phyloP scores from a whole-genome alignment of 2,113 vertebrate genomes.

The Melospiza georgiana region DNA sequence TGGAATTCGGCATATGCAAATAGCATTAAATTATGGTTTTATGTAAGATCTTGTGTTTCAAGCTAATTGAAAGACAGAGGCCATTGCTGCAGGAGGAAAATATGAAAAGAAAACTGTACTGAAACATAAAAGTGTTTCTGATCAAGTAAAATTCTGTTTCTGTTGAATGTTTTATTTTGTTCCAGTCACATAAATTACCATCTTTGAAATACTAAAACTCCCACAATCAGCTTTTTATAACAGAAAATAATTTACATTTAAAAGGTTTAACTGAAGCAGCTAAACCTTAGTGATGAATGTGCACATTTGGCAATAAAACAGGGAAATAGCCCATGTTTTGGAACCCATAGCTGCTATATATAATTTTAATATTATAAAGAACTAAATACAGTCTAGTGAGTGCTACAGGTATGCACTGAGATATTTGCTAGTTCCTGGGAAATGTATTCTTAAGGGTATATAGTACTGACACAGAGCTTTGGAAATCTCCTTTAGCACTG shows the following conservation, averaged over 20 bases:
- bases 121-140: slow-evolving; percentile 61
- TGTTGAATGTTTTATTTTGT: slow-evolving; percentile 71
- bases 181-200: slow-evolving; percentile 67
- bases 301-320: slow-evolving; percentile 32
- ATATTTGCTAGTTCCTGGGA: slow-evolving; percentile 21
- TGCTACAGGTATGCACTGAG: background rate
- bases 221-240: slow-evolving; percentile 63
- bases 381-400: background rate
- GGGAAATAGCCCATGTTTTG: background rate
- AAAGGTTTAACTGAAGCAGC: slow-evolving; percentile 62
- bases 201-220: slow-evolving; percentile 66
- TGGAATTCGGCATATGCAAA: slow-evolving; percentile 5
- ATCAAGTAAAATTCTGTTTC: slow-evolving; percentile 69
- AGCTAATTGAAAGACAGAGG: slow-evolving; percentile 55
- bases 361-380: slow-evolving; percentile 30
- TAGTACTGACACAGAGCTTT: background rate
- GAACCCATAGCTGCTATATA: background rate
- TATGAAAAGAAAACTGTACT: slow-evolving; percentile 6
- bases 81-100: slow-evolving; percentile 38
- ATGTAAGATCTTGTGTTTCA: slow-evolving; percentile 53
- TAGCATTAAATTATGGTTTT: background rate
- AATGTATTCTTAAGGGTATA: background rate
- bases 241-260: slow-evolving; percentile 68
- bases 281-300: slow-evolving; percentile 36
- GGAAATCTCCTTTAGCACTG: slow-evolving; percentile 1